A percentile compares a stretch with the other conserved stretches of the same genome.
Evolutionary conservation across 2,888 invertebrate genomes (phyloP).

Genomic region (Drosophila mulleri): DNA sequence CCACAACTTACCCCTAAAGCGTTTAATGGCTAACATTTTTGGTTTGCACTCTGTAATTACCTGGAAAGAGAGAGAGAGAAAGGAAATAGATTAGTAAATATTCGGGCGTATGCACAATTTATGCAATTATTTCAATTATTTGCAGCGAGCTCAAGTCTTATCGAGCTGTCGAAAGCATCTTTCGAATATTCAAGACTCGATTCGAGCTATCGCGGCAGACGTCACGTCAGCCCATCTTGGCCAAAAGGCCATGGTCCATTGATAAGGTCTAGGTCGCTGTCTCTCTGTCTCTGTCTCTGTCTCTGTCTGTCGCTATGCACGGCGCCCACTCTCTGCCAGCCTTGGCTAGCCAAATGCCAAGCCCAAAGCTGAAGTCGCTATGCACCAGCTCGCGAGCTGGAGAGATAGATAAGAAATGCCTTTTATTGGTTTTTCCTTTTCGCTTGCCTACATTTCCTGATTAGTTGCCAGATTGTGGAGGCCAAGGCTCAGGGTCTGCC

Average conservation of each 20-base stretch:
- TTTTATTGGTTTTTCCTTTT: constrained; percentile 74
- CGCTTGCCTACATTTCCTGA: constrained; percentile 66
- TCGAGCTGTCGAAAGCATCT: constrained; percentile 29
- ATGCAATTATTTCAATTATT: constrained; percentile 10
- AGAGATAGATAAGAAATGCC: constrained; percentile 71
- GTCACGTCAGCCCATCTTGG: constrained; percentile 43
- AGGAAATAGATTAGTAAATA: constrained; percentile 10
- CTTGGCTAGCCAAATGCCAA: constrained; percentile 20
- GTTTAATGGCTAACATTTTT: constrained; percentile 71
- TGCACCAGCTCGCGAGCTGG: constrained; percentile 9
- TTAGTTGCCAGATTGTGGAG: constrained; percentile 65
- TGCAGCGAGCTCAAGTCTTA: constrained; percentile 1
- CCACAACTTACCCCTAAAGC: constrained; percentile 70
- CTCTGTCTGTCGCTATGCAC: neutral
- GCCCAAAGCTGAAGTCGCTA: constrained; percentile 2
- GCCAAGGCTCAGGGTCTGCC: constrained; percentile 23
- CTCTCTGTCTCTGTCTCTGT: constrained; percentile 30
- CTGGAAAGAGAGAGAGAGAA: constrained; percentile 60
- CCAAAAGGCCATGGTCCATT: constrained; percentile 51
- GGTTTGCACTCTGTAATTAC: constrained; percentile 54
- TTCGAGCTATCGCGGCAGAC: constrained; percentile 45
- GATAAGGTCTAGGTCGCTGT: constrained; percentile 69
- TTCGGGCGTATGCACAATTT: neutral
- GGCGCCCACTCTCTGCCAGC: constrained; percentile 61
- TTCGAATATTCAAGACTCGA: constrained; percentile 13